Base-by-base conservation (phyloP, 2,888 invertebrate species). In the Cosmia trapezina region DNA sequence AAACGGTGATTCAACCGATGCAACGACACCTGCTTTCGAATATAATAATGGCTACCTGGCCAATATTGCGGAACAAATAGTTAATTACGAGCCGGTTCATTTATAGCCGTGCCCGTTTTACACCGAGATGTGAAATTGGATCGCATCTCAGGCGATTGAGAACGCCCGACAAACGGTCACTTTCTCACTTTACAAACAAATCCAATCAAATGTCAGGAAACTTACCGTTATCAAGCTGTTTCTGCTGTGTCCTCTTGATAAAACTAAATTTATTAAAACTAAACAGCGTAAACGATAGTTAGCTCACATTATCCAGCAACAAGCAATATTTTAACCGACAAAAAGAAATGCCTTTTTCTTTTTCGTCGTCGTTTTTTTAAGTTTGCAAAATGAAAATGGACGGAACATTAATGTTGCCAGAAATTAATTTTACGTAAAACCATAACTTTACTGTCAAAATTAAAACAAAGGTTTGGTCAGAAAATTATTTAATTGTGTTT, bases 101-200 rank as follows among this genome's bases (percentile, higher is more conserved):
- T 93, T 91, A 94, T 91, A 93, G 91, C 91, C 82, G 90, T 91
- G 88, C 89, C 90, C 89, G 90, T 90, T 92, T 89, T 80, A 91
- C 88, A 87, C 82, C 79, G 89, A 94, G 91, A 93, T 90, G 91
- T 89, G 93, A 95, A 96, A 94, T 91, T 94, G 86, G 94, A 95
- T 90, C 94, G 89, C 91, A 91, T 91, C 92, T 92, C 90, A 91
- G 91, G 88, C 86, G 86, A 87, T 83, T 79, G 73, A 76, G 86
- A 90, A 88, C 89, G 89, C 89, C 88, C 91, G 90, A 93, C 93
- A 95, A 87, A 95, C 96, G 95, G 95, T 93, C 91, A 95, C 95
- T 95, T 95, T 95, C 94, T 93, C 92, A 89, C 92, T 90, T 89
- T 90, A 93, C 94, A 95, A 95, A 95, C 95, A 96, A 95, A 92